Percentiles rank a stretch among this genome's conserved stretches.
Evolutionary conservation across 2,113 vertebrate species (phyloP).

Genomic region (Cinclus cinclus): DNA sequence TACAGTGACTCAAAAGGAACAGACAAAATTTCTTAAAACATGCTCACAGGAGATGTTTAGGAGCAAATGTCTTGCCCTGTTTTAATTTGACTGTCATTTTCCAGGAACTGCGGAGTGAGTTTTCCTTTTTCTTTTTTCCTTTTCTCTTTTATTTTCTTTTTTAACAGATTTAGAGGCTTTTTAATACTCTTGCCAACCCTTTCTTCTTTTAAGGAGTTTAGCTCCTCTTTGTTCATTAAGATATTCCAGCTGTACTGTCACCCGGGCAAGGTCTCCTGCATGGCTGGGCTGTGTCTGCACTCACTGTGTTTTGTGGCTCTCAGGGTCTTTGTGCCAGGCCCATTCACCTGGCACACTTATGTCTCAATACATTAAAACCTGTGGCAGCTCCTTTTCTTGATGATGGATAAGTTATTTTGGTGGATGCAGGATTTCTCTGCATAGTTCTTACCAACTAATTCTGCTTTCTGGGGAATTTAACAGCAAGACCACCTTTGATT

Average conservation of each 20-base stretch:
- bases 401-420: not conserved
- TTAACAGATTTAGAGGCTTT: not conserved
- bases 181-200: not conserved
- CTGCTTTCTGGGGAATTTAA: not conserved
- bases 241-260: not conserved
- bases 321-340: rapidly evolving
- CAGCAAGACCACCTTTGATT: not conserved
- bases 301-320: not conserved
- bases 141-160: too few relatives aligned
- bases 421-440: not conserved
- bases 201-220: not conserved
- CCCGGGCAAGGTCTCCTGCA: not conserved
- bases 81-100: not conserved
- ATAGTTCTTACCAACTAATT: not conserved
- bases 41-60: not conserved
- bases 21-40: not conserved
- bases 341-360: not conserved
- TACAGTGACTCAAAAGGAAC: not conserved
- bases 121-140: too few relatives aligned
- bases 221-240: not conserved
- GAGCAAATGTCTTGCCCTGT: not conserved
- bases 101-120: not conserved
- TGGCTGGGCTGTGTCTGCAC: not conserved
- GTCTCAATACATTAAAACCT: not conserved
- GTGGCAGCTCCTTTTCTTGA: not conserved